Evolutionary conservation across 2,113 vertebrate genomes (phyloP).

Genomic region (Amazona vittata): DNA sequence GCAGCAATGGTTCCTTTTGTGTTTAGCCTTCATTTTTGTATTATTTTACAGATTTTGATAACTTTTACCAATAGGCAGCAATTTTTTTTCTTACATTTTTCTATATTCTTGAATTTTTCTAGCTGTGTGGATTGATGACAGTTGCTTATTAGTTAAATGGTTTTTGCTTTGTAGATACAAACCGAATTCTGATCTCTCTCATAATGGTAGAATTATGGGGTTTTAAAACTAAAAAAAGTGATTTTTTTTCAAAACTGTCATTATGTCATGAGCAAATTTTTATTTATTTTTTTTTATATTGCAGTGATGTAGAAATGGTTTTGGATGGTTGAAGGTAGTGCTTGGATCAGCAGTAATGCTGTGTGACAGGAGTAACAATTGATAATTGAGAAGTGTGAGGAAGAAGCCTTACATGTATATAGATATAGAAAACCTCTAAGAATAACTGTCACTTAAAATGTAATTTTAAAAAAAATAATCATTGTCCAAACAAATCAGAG

Average conservation of each 20-base stretch:
- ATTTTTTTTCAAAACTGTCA: neutral
- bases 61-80: neutral
- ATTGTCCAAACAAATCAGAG: neutral
- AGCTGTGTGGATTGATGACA: neutral
- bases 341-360: slow-evolving; percentile 14
- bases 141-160: neutral
- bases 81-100: neutral
- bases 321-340: neutral
- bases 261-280: neutral
- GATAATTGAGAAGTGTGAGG: neutral
- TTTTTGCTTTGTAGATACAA: neutral
- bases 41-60: neutral
- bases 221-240: neutral
- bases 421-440: neutral
- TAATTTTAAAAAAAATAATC: neutral
- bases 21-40: neutral
- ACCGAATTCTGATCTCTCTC: neutral
- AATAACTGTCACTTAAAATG: neutral
- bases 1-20: neutral
- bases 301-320: neutral
- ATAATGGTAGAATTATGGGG: neutral
- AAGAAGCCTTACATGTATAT: neutral
- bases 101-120: neutral
- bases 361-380: slow-evolving; percentile 9
- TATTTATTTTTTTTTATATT: neutral